Percentiles rank a stretch among this genome's conserved stretches.
Conservation (phyloP, 2,888 invertebrate genomes). For the Dynastes grantii region DNA sequence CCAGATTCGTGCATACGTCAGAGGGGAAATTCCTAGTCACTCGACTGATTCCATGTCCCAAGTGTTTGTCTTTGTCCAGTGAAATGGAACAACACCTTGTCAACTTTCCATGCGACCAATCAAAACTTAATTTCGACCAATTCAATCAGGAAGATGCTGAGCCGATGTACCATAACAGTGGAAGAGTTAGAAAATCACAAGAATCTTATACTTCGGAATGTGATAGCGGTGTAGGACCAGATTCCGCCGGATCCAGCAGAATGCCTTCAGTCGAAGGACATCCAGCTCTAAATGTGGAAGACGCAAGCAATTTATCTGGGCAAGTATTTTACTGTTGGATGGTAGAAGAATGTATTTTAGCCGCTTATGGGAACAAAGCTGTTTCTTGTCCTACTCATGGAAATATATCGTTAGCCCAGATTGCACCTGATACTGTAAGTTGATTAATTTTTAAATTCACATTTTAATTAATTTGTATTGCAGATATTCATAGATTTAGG, state of each 20-base stretch:
- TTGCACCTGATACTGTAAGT: constrained; percentile 94
- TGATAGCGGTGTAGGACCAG: constrained; percentile 91
- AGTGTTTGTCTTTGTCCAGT: constrained; percentile 79
- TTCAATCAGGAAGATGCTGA: constrained; percentile 53
- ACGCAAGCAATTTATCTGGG: constrained; percentile 59
- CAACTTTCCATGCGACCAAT: constrained; percentile 59
- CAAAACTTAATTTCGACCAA: constrained; percentile 54
- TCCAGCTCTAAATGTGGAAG: constrained; percentile 71
- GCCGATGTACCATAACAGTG: constrained; percentile 45
- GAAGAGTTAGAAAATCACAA: constrained; percentile 74
- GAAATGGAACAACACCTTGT: constrained; percentile 64
- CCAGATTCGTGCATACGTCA: constrained; percentile 97
- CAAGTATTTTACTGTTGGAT: constrained; percentile 84
- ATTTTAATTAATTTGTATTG: constrained; percentile 43
- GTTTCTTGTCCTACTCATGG: constrained; percentile 73
- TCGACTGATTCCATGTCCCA: constrained; percentile 92
- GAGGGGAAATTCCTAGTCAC: constrained; percentile 96
- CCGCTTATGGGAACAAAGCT: constrained; percentile 61
- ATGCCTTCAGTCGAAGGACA: constrained; percentile 89
- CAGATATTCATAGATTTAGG: constrained; percentile 91
- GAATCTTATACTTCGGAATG: constrained; percentile 88
- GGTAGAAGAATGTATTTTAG: constrained; percentile 96
- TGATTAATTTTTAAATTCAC: too few relatives aligned
- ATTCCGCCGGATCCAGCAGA: constrained; percentile 85
- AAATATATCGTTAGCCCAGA: constrained; percentile 80